Evolutionary conservation across 2,888 invertebrate species (phyloP), one percentile per base, ranked within the genome.

Genomic region (Ectemnius lituratus): DNA sequence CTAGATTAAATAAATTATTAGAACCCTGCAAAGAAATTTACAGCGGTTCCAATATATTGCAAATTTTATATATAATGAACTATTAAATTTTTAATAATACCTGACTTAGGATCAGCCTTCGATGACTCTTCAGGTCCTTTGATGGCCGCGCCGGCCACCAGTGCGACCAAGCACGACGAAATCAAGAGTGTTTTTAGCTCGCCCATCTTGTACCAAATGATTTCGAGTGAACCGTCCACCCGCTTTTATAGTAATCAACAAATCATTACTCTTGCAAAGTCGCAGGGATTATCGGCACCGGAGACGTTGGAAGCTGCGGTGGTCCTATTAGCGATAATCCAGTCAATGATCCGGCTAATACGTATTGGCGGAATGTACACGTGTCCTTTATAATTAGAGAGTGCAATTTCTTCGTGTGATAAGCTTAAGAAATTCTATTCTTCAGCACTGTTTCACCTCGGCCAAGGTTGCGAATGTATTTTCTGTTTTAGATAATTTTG

Each of bases 121-220:
- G 81, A 58, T 86, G 88, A 89, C 82, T 85, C 76, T 70, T 79
- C 78, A 20, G 87, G 79, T 69, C 79, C 67, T 75, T 86, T 84
- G 16, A 81, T 81, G 37, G 75, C 73, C 62, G 78, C 83, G 23
- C 73, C 52, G 27, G 76, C 70, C 13, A 74, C 74, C 37, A 85
- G 59, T 27, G 83, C 76, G 67, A 84, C 49, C 28, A 88, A 63
- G 45, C 78, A 75, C 65, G 79, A 70, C 37, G 70, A 80, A 76
- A 86, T 47, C 68, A 75, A 70, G 28, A 79, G 67, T 82, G 74
- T 80, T 79, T 78, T 78, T 70, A 72, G 79, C 67, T 68, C 80
- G 61, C 76, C 61, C 89, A 89, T 89, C 56, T 82, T 80, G 77
- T 46, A 63, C 67, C 67, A 73, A 82, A 57, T 84, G 73, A 58